Conservation (phyloP, 2,113 vertebrate genomes). For the Syngnathus scovelli region DNA sequence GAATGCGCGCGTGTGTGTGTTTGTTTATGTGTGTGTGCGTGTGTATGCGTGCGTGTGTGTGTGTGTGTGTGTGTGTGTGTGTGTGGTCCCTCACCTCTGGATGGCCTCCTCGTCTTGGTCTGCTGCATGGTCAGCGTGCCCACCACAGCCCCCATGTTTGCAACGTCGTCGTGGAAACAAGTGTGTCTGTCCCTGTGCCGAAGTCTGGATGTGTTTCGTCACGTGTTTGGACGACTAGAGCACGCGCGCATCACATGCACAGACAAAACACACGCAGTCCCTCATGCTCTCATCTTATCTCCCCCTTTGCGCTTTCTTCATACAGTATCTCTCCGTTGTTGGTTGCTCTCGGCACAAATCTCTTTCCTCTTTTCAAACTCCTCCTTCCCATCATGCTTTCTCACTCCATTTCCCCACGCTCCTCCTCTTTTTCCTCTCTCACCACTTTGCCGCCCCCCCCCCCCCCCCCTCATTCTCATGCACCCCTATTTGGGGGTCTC, state of each 20-base stretch:
- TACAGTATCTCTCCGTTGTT: not conserved
- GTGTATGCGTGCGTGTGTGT: conserved; percentile 10
- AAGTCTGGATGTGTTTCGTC: conserved; percentile 54
- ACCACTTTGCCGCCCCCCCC: conserved; percentile 1
- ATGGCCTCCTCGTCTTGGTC: conserved; percentile 89
- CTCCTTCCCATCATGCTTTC: not conserved
- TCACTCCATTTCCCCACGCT: conserved; percentile 7
- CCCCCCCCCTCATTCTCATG: not conserved
- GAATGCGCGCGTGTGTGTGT: conserved; percentile 1
- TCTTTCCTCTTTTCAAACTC: not conserved
- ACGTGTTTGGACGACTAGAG: conserved; percentile 50
- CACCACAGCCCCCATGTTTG: conserved; percentile 93
- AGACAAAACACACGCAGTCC: conserved; percentile 6
- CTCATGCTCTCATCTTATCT: conserved; percentile 34
- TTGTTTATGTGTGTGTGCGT: conserved; percentile 9
- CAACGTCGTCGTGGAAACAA: conserved; percentile 66
- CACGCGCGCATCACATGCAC: conserved; percentile 16
- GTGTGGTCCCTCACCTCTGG: conserved; percentile 81
- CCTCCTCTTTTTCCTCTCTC: conserved; percentile 21
- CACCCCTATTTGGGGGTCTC: conserved; percentile 11
- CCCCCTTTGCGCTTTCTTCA: conserved; percentile 19
- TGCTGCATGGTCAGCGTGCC: conserved; percentile 94
- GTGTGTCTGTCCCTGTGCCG: conserved; percentile 42
- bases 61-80: conserved; percentile 22
- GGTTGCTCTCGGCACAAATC: not conserved